Percentiles rank a stretch among this genome's conserved stretches.
These are phyloP conservation scores for Sinonovacula constricta DNA, from an alignment of 1,140 invertebrate species.

Conservation along the genomic window DNA sequence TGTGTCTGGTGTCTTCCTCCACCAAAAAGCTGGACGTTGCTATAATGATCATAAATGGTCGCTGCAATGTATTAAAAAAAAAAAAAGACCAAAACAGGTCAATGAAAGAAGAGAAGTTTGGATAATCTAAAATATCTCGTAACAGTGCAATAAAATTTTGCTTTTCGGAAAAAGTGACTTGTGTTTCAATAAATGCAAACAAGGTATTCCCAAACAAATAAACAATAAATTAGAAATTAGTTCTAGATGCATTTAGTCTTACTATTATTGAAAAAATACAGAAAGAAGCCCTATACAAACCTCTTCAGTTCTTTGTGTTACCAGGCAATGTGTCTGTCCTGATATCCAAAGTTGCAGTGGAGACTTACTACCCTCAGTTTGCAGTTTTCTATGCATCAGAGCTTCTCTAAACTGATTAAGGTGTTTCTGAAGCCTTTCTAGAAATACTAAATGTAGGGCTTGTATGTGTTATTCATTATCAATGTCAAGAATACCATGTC, in stretches of 20 bases:
- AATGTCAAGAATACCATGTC: not conserved
- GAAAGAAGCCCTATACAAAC: not conserved
- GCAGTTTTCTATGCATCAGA: not conserved
- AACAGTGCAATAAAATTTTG: too few species aligned
- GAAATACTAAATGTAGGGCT: slow-evolving; percentile 14
- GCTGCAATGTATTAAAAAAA: too few species aligned
- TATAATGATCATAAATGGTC: too few species aligned
- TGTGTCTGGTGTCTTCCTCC: too few species aligned
- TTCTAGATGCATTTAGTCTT: not conserved
- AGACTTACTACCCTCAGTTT: not conserved
- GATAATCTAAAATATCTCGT: too few species aligned
- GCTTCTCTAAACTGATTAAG: slow-evolving; percentile 3
- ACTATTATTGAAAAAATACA: not conserved
- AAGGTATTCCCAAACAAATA: not conserved
- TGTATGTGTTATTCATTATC: slow-evolving; percentile 3
- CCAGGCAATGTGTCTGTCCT: slow-evolving; percentile 7
- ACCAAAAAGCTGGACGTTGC: too few species aligned
- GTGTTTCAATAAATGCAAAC: too few species aligned
- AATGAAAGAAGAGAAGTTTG: too few species aligned
- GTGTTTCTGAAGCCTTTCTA: slow-evolving; percentile 10
- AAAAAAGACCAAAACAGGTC: too few species aligned
- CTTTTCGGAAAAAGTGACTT: too few species aligned
- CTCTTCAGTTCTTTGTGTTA: not conserved
- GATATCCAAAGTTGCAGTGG: slow-evolving; percentile 19
- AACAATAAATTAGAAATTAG: not conserved